Base-by-base conservation (phyloP, 37 sponge, comb jelly and placozoan genomes). In the Crambe crambe region DNA sequence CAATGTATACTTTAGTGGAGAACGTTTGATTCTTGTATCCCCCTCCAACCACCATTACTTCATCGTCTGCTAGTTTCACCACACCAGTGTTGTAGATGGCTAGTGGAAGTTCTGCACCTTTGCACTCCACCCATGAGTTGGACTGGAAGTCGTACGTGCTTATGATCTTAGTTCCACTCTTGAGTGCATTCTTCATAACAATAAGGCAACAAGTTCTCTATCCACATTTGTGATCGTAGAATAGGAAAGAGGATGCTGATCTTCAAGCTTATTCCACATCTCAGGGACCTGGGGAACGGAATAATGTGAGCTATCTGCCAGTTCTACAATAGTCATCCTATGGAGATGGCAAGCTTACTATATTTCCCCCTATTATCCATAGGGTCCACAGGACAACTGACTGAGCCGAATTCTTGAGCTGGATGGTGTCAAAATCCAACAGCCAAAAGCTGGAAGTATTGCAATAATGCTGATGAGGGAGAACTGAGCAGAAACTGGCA, bases 211-310 rank as follows among this genome's bases (percentile, higher is more conserved):
- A 12, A 94, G 26, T 81, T 77, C 69, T 29, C 85, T 30, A 32
- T 54, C 40, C 2, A 68, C 77, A 58, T 36, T 9, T 43, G 69
- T 84, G 3, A 80, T 80, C 17, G 87, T 81, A 35, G 54, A 68
- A 42, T 91, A 94, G 18, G 89, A 34, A 31, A 87, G 51, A 5
- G 95, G 95, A 66, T 94, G 77, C 83, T 74, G 91, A 41, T 84
- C 84, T 72, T 76, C 51, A 15, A 88, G 91, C 42, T 91, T 80
- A 1, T 87, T 79, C 91, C 95, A 94, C 0, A 84, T 21, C 35
- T 75, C 70, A 0, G 91, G 88, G 34, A 83, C n/a, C 23, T 22
- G 61, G 31, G 87, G 90, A 6, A 90, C 2, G 91, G 91, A 41
- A 87, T 73, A 27, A n/a, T n/a, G n/a, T 70, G 29, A 25, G 72